Evolutionary conservation across 2,888 invertebrate genomes (phyloP).

Genomic region (Atethmia centrago): DNA sequence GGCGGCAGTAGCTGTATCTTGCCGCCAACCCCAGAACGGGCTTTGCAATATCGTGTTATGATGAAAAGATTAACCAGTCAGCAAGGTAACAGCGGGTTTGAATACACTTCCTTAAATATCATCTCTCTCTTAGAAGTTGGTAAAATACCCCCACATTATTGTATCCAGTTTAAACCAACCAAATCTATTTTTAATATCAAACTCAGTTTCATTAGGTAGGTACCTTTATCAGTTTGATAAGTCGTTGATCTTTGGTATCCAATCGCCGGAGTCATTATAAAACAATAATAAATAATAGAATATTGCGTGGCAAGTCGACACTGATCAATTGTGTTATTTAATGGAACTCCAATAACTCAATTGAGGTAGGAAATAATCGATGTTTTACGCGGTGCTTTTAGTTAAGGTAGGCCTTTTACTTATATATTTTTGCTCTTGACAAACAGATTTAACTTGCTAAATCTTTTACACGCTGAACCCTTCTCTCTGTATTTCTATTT

Average conservation of each 20-base stretch:
- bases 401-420: neutral
- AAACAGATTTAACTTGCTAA: neutral
- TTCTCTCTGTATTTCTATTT: neutral
- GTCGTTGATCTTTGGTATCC: slow-evolving; percentile 18
- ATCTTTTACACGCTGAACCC: neutral
- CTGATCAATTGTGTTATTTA: slow-evolving; percentile 22
- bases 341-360: neutral
- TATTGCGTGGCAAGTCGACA: slow-evolving; percentile 3
- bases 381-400: neutral
- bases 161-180: neutral
- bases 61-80: too few relatives aligned
- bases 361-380: neutral
- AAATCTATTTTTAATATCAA: neutral
- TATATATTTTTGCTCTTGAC: neutral
- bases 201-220: neutral
- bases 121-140: neutral
- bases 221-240: neutral
- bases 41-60: too few relatives aligned
- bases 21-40: too few relatives aligned
- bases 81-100: too few relatives aligned
- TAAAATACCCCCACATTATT: neutral
- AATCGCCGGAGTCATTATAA: slow-evolving; percentile 21
- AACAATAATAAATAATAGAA: slow-evolving; percentile 11
- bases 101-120: neutral
- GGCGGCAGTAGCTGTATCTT: too few relatives aligned